A percentile compares a stretch with the other conserved stretches of the same genome.
Evolutionary conservation across 2,113 vertebrate species (phyloP).

Genomic region (Mormoops blainvillei): DNA sequence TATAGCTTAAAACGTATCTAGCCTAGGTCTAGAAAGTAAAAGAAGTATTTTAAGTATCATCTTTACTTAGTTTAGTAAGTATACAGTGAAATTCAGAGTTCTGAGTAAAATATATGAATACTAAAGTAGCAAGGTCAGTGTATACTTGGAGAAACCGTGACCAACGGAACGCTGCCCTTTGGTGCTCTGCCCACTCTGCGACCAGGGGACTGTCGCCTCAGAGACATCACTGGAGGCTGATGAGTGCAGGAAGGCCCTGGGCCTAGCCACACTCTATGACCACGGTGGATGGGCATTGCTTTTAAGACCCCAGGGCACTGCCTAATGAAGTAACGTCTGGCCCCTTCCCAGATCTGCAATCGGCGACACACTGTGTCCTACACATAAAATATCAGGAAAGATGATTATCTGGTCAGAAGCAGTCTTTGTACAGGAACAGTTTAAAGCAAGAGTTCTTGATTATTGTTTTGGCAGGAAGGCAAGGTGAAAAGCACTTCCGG

Average conservation of each 20-base stretch:
- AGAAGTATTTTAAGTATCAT: not conserved
- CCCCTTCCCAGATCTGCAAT: constrained; percentile 70
- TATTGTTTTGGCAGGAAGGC: constrained; percentile 63
- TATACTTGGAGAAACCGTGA: not conserved
- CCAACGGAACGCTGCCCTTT: constrained; percentile 23
- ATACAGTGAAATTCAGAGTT: constrained; percentile 2
- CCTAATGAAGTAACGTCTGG: constrained; percentile 65
- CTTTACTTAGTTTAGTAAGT: constrained; percentile 59
- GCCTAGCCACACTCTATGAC: constrained; percentile 19
- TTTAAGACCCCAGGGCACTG: constrained; percentile 70
- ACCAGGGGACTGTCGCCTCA: not conserved
- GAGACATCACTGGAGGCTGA: constrained; percentile 20
- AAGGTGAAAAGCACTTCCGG: constrained; percentile 43
- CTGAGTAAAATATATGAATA: constrained; percentile 5
- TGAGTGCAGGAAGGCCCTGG: constrained; percentile 13
- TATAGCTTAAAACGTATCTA: constrained; percentile 59
- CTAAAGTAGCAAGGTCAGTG: constrained; percentile 7
- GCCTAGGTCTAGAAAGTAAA: constrained; percentile 59
- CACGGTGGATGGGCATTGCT: constrained; percentile 58
- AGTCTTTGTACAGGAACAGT: constrained; percentile 69
- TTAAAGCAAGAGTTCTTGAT: constrained; percentile 62
- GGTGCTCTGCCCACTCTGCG: constrained; percentile 62
- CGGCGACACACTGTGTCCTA: constrained; percentile 69
- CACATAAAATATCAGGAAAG: constrained; percentile 61
- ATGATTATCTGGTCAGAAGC: constrained; percentile 72